phyloP scores from a whole-genome alignment of 2,797 vertebrate genomes.

The Monodelphis domestica region DNA sequence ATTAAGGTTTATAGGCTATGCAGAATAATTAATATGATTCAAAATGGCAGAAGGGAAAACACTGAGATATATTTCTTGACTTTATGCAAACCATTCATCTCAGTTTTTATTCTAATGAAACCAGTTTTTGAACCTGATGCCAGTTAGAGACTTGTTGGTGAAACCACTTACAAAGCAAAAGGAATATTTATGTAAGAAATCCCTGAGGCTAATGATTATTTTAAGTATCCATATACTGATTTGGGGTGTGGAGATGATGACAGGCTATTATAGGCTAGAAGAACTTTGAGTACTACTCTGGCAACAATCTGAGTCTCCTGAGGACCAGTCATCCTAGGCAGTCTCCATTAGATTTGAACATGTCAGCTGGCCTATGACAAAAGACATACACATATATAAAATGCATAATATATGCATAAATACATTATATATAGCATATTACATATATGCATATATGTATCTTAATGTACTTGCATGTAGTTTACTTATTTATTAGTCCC shows the following conservation, averaged over 20 bases:
- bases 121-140: not conserved
- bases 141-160: not conserved
- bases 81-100: not conserved
- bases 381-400: not conserved
- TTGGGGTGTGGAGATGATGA: not conserved
- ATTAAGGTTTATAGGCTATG: not conserved
- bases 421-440: not conserved
- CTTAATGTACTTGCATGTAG: too few species aligned
- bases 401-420: not conserved
- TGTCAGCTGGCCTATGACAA: not conserved
- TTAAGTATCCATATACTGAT: not conserved
- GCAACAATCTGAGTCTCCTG: not conserved
- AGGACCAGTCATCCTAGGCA: not conserved
- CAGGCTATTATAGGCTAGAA: not conserved
- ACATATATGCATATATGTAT: too few species aligned
- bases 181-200: not conserved
- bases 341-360: not conserved
- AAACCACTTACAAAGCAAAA: not conserved
- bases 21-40: not conserved
- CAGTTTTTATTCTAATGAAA: not conserved
- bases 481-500: not conserved
- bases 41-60: not conserved
- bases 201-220: not conserved
- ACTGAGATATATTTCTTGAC: not conserved
- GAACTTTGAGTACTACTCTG: not conserved